phyloP scores from a whole-genome alignment of 1,140 invertebrate species.

The Drosophila willistoni region DNA sequence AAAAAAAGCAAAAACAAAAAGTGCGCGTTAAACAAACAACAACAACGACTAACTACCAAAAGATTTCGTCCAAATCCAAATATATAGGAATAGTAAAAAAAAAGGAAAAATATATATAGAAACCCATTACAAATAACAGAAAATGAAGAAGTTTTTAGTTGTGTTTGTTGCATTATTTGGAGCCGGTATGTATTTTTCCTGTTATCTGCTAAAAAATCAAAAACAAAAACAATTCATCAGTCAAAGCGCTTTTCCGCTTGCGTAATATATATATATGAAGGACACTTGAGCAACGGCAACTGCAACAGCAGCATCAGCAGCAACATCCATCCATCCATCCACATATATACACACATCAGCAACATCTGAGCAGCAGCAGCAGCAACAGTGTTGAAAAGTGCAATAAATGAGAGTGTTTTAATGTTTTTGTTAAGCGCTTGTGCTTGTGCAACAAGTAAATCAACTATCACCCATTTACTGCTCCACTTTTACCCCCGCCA shows the following conservation, averaged over 20 bases:
- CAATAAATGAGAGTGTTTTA: conserved; percentile 67
- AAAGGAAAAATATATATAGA: conserved; percentile 23
- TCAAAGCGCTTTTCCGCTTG: conserved; percentile 56
- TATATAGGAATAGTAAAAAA: conserved; percentile 18
- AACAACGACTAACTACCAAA: conserved; percentile 17
- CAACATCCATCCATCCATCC: background rate
- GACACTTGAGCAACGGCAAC: conserved; percentile 53
- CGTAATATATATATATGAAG: conserved; percentile 54
- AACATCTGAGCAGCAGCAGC: background rate
- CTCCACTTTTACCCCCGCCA: conserved; percentile 64
- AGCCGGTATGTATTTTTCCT: conserved; percentile 82
- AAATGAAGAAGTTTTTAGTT: conserved; percentile 83
- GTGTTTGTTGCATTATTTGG: conserved; percentile 83
- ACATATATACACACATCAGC: background rate
- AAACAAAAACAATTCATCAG: conserved; percentile 9
- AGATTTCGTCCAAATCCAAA: conserved; percentile 12
- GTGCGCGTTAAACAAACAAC: conserved; percentile 63
- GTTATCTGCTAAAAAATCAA: conserved; percentile 55
- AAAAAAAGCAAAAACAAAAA: conserved; percentile 17
- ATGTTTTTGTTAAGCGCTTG: conserved; percentile 32
- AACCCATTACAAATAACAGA: conserved; percentile 43
- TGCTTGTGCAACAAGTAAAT: conserved; percentile 76
- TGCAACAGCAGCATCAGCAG: background rate
- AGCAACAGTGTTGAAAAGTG: conserved; percentile 45
- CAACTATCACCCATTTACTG: conserved; percentile 64